Base-by-base conservation (phyloP, 2,797 vertebrate genomes). In the Ispidina picta region DNA sequence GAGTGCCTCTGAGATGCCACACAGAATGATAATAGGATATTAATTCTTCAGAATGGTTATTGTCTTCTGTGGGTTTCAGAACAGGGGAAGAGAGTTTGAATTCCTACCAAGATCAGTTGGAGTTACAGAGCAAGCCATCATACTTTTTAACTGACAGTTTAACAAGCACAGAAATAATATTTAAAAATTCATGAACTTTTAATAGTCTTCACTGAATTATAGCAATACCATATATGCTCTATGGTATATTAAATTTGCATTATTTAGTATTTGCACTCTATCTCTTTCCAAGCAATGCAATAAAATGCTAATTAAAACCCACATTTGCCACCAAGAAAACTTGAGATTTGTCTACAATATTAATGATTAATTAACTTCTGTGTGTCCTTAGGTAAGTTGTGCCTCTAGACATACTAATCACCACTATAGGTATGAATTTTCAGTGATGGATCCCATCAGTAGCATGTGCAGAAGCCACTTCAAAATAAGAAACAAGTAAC, bases 321-420 rank as follows among this genome's bases (percentile, higher is more conserved):
- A 75, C 49, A 51, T 71, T 94, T 91, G 46, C 87, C 63, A 84
- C 71, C 5, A 71, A 97, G 92, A 79, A 97, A 96, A 94, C 39
- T 80, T 60, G 74, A 89, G 7, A 59, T 70, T 35, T 63, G 54
- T 89, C 80, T 92, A 90, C 76, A 86, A 64, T 96, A 97, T 97
- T 94, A 95, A 66, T 84, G 95, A 96, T 94, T 96, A 97, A 96
- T 97, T 97, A 93, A 94, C 54, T 96, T 96, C 74, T 93, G 44
- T 86, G 78, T 80, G 62, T 91, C 74, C 72, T 94, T 82, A 79
- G 63, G 92, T 94, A 96, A 94, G 35, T 37, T 78, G 71, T 70
- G 60, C 69, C 58, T 93, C 81, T 82, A 74, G 51, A 51, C 62
- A 89, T 41, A 78, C 46, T 69, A 86, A 86, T 73, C 72, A 70